Evolutionary conservation across 2,888 invertebrate genomes (phyloP), one percentile per base, ranked within the genome.

Genomic region (Caradrina clavipalpis): DNA sequence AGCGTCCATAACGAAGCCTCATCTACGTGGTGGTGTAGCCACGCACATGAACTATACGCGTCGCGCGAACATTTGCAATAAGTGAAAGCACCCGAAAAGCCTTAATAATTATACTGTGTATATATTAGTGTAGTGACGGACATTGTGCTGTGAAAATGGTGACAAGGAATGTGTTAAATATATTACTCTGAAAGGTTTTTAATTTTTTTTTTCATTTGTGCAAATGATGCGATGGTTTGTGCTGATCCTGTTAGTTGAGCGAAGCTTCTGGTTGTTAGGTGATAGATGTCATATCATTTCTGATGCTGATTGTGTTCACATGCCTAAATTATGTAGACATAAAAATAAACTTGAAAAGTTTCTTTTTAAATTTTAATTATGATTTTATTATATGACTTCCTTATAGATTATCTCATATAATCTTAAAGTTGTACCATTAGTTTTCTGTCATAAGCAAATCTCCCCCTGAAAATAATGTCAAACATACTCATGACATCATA

Each of bases 91-190:
- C 93, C 93, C 89, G 89, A 89, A 87, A 88, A 94, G 95, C 95
- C 95, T 95, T 95, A 95, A 90, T 93, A 92, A 92, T 90, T 91
- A 87, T 91, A 91, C 87, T 89, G 90, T 95, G 95, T 95, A 95
- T 83, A 95, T 95, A 95, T 79, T 93, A 94, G 92, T 82, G 83
- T 94, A 93, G 86, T 85, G 90, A 83, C 78, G 84, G 88, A 83
- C 76, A 71, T 82, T 69, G 92, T 84, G 93, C 93, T 93, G 94
- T 94, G 94, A 93, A 90, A 87, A 82, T 84, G 89, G 88, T 87
- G 90, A 88, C 87, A 83, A 88, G 86, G 83, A 88, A 87, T 86
- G 88, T 90, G 89, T 90, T 91, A 86, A 88, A 88, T 90, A 90
- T 88, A 88, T 88, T 84, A 86, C 76, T 87, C 77, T 85, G 69